A percentile compares a stretch with the other conserved stretches of the same genome.
phyloP scores from a whole-genome alignment of 2,113 vertebrate genomes.

The Catharus minimus region DNA sequence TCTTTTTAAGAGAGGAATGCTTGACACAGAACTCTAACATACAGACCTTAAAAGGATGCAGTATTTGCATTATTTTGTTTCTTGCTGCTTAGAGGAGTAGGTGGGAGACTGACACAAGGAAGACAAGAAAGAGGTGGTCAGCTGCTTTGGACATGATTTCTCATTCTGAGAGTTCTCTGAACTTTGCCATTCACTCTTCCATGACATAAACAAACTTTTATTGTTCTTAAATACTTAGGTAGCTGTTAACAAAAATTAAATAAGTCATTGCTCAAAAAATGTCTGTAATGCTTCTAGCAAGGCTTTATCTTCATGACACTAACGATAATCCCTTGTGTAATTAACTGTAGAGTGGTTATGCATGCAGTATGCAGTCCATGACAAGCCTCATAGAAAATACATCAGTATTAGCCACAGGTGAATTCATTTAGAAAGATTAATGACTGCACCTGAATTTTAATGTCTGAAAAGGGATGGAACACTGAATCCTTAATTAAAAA shows the following conservation, averaged over 20 bases:
- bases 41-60: not conserved
- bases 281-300: conserved; percentile 72
- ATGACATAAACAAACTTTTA: conserved; percentile 53
- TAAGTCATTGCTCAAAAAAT: conserved; percentile 73
- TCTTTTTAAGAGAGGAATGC: not conserved
- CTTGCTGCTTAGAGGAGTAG: not conserved
- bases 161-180: not conserved
- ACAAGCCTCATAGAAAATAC: conserved; percentile 89
- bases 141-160: not conserved
- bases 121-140: not conserved
- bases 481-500: conserved; percentile 89
- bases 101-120: not conserved
- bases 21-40: not conserved
- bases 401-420: conserved; percentile 91
- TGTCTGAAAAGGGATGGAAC: conserved; percentile 83
- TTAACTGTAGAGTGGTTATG: conserved; percentile 83
- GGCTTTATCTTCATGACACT: conserved; percentile 84
- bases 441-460: conserved; percentile 89
- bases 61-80: not conserved
- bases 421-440: conserved; percentile 91
- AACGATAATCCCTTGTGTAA: conserved; percentile 87
- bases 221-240: conserved; percentile 70
- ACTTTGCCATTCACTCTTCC: conserved; percentile 7
- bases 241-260: conserved; percentile 76
- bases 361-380: conserved; percentile 81